phyloP scores from a whole-genome alignment of 1,140 invertebrate genomes.

The Frieseomelitta varia region DNA sequence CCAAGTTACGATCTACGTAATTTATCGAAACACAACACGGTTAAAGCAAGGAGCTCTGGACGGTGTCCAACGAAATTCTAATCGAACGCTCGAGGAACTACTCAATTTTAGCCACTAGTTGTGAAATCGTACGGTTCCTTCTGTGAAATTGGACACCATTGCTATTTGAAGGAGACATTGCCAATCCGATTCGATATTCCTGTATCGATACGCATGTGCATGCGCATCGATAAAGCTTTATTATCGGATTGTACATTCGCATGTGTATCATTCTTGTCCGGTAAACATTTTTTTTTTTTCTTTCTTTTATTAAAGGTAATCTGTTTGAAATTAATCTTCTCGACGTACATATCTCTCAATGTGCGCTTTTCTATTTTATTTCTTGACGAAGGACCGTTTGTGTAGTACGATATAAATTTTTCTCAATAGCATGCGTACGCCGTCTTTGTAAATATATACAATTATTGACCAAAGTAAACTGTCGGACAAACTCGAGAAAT shows the following conservation, averaged over 20 bases:
- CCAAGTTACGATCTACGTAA: conserved; percentile 73
- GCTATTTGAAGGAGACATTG: neutral
- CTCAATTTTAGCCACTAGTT: neutral
- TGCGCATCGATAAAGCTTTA: neutral
- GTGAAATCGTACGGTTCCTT: neutral
- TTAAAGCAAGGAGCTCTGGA: neutral
- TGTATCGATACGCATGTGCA: too few relatives aligned
- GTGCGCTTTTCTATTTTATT: neutral
- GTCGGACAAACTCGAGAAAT: neutral
- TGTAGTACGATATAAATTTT: conserved; percentile 51
- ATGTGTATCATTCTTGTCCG: too few relatives aligned
- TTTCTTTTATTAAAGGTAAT: too few relatives aligned
- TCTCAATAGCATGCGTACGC: conserved; percentile 10
- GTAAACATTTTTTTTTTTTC: too few relatives aligned
- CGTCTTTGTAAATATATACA: conserved; percentile 59
- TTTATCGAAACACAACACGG: conserved; percentile 75
- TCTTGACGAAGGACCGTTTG: conserved; percentile 4
- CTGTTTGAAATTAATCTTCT: neutral
- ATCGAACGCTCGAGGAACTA: neutral
- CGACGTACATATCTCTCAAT: neutral
- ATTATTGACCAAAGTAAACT: neutral
- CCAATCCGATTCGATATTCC: neutral
- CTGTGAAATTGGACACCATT: too few relatives aligned
- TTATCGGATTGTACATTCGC: neutral
- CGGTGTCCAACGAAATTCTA: too few relatives aligned